Evolutionary conservation across 2,113 vertebrate genomes (phyloP).

Genomic region (Hippocampus abdominalis): DNA sequence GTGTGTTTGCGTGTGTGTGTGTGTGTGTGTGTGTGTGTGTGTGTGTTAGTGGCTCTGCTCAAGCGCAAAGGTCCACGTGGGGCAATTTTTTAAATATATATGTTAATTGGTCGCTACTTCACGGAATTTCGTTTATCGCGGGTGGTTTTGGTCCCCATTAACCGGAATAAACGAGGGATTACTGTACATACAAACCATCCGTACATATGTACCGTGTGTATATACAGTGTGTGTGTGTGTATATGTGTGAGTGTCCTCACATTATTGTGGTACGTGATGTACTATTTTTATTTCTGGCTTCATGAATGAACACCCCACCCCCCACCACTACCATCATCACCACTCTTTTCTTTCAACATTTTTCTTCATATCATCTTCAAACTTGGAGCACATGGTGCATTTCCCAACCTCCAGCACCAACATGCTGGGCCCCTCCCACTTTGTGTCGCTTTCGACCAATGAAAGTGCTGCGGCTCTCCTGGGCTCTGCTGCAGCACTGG

Average conservation of each 20-base stretch:
- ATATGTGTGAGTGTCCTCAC: conserved; percentile 6
- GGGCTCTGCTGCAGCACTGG: conserved; percentile 38
- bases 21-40: too few species aligned
- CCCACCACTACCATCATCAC: conserved; percentile 30
- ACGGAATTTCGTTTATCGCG: too few species aligned
- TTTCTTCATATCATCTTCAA: conserved; percentile 54
- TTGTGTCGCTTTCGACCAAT: conserved; percentile 47
- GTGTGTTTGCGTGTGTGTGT: too few species aligned
- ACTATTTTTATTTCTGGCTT: conserved; percentile 47
- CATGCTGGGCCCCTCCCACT: conserved; percentile 40
- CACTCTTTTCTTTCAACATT: conserved; percentile 27
- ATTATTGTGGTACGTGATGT: conserved; percentile 34
- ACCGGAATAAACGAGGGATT: too few species aligned
- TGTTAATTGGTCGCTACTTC: too few species aligned
- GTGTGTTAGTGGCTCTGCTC: too few species aligned
- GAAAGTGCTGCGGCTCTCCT: conserved; percentile 6
- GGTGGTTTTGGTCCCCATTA: too few species aligned
- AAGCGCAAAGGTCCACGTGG: too few species aligned
- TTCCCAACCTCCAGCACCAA: conserved; percentile 46
- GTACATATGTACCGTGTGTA: too few species aligned
- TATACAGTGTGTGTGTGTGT: too few species aligned
- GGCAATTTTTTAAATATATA: too few species aligned
- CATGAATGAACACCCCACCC: conserved; percentile 45
- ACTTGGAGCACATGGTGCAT: conserved; percentile 66
- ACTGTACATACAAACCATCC: too few species aligned